Percentiles rank a stretch among this genome's conserved stretches.
These are phyloP conservation scores for Danio aesculapii DNA, from an alignment of 2,797 vertebrate genomes.

Conservation along the genomic window DNA sequence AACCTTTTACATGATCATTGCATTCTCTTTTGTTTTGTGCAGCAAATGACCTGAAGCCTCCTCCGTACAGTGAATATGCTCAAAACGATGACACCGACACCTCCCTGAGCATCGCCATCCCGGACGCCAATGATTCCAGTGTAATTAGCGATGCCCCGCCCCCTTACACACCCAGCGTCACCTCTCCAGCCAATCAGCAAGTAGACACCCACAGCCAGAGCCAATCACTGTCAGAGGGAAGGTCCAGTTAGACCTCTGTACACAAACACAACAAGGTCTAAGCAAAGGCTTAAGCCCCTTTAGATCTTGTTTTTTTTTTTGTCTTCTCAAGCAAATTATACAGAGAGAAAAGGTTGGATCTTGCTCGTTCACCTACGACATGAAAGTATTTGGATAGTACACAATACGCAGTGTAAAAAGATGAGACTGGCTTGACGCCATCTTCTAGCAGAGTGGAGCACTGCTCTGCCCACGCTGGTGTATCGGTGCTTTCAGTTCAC, in stretches of 20 bases:
- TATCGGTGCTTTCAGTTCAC: constrained; percentile 59
- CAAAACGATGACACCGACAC: constrained; percentile 60
- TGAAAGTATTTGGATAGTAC: constrained; percentile 18
- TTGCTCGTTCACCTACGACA: background rate
- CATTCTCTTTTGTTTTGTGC: constrained; percentile 38
- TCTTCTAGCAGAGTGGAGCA: constrained; percentile 21
- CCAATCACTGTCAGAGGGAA: constrained; percentile 65
- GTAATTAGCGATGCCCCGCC: constrained; percentile 81
- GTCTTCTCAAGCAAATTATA: constrained; percentile 17
- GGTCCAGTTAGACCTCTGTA: constrained; percentile 65
- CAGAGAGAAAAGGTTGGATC: background rate
- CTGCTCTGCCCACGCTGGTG: constrained; percentile 24
- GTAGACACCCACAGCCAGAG: constrained; percentile 62
- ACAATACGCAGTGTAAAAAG: constrained; percentile 20
- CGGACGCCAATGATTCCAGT: constrained; percentile 72
- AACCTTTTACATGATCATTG: background rate
- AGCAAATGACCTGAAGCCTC: constrained; percentile 86
- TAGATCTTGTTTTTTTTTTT: constrained; percentile 24
- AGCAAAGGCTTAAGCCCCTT: constrained; percentile 66
- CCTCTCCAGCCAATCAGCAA: constrained; percentile 55
- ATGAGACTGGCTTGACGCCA: constrained; percentile 7
- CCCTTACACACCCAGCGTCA: constrained; percentile 78
- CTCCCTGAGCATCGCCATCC: constrained; percentile 67
- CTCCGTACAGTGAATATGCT: constrained; percentile 85
- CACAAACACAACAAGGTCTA: constrained; percentile 66